These are phyloP conservation scores for Gobio occitaniae DNA, from an alignment of 2,797 vertebrate genomes.

Conservation along the genomic window DNA sequence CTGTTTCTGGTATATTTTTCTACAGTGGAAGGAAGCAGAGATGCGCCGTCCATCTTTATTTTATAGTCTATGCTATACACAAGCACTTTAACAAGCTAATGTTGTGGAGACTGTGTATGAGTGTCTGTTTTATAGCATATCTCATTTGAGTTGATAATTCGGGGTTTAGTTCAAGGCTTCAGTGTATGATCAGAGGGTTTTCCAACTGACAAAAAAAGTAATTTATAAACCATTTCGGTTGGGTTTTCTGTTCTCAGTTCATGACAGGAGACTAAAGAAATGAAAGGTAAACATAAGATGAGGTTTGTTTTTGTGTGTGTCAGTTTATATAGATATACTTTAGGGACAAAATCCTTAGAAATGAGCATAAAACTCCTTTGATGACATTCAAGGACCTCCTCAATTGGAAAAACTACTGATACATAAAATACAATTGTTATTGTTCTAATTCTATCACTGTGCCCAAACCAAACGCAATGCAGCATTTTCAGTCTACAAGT, in stretches of 20 bases:
- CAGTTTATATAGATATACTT: background rate
- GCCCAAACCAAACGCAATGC: background rate
- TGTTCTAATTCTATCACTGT: background rate
- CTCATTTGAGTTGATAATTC: background rate
- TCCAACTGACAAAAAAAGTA: background rate
- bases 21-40: too few relatives aligned
- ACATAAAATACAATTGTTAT: background rate
- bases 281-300: slow-evolving; percentile 5
- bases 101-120: background rate
- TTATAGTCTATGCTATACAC: background rate
- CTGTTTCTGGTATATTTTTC: background rate
- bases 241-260: slow-evolving; percentile 28
- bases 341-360: background rate
- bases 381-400: background rate
- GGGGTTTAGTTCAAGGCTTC: background rate
- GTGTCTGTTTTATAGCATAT: background rate
- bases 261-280: slow-evolving; percentile 10
- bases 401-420: background rate
- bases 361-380: background rate
- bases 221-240: background rate
- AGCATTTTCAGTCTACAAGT: background rate
- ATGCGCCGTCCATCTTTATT: background rate
- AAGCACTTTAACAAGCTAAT: slow-evolving; percentile 5
- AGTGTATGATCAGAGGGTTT: background rate
- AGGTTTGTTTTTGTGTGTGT: background rate